Percentiles rank a stretch among this genome's conserved stretches.
Conservation (phyloP, 2,888 invertebrate genomes). For the Drosophila ezoana region DNA sequence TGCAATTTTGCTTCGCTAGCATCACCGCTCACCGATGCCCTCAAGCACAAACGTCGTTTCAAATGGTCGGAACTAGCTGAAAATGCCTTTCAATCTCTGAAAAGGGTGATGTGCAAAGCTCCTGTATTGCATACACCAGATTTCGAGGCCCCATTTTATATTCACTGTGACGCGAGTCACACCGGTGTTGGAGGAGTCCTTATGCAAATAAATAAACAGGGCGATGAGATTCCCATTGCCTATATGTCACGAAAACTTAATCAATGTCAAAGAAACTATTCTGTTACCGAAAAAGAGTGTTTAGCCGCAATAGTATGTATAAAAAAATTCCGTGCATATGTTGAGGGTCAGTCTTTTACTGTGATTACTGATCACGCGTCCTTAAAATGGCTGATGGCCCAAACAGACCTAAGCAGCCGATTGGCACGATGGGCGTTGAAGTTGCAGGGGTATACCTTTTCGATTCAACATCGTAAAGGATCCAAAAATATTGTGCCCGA, state of each 20-base stretch:
- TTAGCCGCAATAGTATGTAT: slow-evolving; percentile 4
- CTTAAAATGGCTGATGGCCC: background rate
- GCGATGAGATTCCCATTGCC: slow-evolving; percentile 2
- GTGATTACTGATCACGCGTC: background rate
- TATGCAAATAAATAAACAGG: slow-evolving; percentile 9
- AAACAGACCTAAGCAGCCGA: background rate
- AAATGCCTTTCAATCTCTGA: slow-evolving; percentile 10
- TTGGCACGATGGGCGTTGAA: background rate
- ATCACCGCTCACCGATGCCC: slow-evolving; percentile 15
- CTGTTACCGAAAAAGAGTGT: slow-evolving; percentile 17
- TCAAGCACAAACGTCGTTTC: background rate
- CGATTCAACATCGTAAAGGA: background rate
- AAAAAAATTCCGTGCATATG: slow-evolving; percentile 13
- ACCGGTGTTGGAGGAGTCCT: slow-evolving; percentile 16
- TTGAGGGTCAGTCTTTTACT: slow-evolving; percentile 1
- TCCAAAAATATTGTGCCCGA: background rate
- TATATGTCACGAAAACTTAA: slow-evolving; percentile 30
- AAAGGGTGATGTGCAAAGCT: background rate
- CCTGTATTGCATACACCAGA: slow-evolving; percentile 14
- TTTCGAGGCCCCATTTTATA: background rate
- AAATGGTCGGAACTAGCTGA: slow-evolving; percentile 5
- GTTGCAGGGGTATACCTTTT: background rate
- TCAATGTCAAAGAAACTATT: slow-evolving; percentile 4
- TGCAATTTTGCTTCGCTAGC: background rate
- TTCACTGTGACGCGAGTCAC: slow-evolving; percentile 37